A percentile compares a stretch with the other conserved stretches of the same genome.
These are phyloP conservation scores for Schizopygopsis pylzovi DNA, from an alignment of 2,797 vertebrate species.

Conservation along the genomic window DNA sequence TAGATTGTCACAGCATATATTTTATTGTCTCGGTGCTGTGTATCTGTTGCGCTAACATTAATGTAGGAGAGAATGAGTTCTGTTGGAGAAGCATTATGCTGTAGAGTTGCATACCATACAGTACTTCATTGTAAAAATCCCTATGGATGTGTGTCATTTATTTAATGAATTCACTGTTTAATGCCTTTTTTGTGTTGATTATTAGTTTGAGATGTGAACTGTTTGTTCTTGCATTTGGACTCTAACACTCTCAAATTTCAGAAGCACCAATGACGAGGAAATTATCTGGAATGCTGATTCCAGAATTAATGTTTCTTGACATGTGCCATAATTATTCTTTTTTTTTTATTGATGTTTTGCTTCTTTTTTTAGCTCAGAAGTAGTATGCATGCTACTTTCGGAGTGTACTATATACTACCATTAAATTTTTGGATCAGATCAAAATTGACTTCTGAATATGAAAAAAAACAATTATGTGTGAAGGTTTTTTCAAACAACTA, in stretches of 20 bases:
- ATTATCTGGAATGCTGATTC: conserved; percentile 77
- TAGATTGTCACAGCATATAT: conserved; percentile 31
- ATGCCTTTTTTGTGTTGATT: neutral
- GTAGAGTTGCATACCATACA: neutral
- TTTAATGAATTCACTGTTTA: neutral
- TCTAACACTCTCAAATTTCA: conserved; percentile 72
- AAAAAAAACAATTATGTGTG: neutral
- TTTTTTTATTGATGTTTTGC: conserved; percentile 6
- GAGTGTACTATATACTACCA: neutral
- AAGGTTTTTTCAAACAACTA: neutral
- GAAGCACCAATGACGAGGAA: conserved; percentile 70
- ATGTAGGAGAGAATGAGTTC: conserved; percentile 1
- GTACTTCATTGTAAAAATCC: neutral
- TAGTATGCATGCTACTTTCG: neutral
- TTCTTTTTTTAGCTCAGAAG: neutral
- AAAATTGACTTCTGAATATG: neutral
- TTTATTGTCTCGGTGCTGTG: conserved; percentile 21
- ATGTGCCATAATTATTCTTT: neutral
- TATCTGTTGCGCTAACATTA: conserved; percentile 43
- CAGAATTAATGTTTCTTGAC: conserved; percentile 50
- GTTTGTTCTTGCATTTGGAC: conserved; percentile 72
- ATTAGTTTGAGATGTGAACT: conserved; percentile 59
- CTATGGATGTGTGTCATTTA: neutral
- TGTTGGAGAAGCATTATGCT: neutral
- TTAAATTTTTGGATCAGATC: neutral